Conservation (phyloP, 1,140 invertebrate genomes). For the Plectrocnemia conspersa region DNA sequence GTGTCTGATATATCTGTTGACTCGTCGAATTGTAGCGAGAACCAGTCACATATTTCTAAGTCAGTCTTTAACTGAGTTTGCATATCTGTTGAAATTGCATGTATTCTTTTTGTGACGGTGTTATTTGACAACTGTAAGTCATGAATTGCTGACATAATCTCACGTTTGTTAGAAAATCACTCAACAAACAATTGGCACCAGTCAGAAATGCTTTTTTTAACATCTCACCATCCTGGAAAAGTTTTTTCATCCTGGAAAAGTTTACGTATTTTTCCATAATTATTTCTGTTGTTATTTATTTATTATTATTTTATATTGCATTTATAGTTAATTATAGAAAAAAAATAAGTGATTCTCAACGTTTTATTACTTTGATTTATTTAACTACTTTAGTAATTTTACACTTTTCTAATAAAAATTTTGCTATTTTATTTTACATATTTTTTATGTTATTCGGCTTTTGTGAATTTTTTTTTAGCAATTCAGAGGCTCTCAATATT, state of each 20-base stretch:
- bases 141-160: constrained; percentile 26
- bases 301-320: no score
- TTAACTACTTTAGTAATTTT: no score
- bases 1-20: constrained; percentile 21
- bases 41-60: constrained; percentile 18
- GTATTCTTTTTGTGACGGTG: constrained; percentile 19
- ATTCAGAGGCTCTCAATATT: no score
- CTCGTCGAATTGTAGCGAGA: constrained; percentile 24
- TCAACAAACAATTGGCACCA: constrained; percentile 5
- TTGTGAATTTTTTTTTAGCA: no score
- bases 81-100: constrained; percentile 8
- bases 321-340: no score
- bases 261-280: no score
- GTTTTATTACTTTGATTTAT: no score
- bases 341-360: no score
- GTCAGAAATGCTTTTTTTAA: constrained; percentile 15
- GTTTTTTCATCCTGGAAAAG: constrained; percentile 25
- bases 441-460: no score
- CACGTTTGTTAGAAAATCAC: constrained; percentile 8
- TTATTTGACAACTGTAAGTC: constrained; percentile 18
- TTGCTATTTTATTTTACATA: no score
- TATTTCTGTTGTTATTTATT: no score
- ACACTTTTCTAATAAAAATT: no score
- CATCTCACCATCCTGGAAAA: constrained; percentile 22
- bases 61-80: constrained; percentile 16